A percentile compares a stretch with the other conserved stretches of the same genome.
phyloP scores from a whole-genome alignment of 2,113 vertebrate genomes.

The Passerina amoena region DNA sequence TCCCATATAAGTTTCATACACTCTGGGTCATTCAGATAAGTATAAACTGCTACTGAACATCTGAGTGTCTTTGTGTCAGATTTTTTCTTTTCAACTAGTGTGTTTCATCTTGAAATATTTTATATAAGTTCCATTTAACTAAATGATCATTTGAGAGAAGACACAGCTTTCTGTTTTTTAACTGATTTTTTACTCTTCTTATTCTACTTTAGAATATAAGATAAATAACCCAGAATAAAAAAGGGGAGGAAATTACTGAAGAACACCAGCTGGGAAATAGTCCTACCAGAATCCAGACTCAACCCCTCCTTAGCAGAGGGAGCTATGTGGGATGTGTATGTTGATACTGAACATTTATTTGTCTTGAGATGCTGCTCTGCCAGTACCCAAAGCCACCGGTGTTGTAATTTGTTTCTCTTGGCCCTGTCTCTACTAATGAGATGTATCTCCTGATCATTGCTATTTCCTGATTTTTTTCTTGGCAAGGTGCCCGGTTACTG shows the following conservation, averaged over 20 bases:
- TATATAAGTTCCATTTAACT: constrained; percentile 7
- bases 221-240: background rate
- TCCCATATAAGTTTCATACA: constrained; percentile 41
- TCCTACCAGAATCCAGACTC: background rate
- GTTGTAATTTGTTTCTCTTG: constrained; percentile 27
- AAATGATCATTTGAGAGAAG: constrained; percentile 3
- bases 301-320: background rate
- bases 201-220: background rate
- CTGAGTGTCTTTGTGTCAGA: constrained; percentile 18
- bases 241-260: background rate
- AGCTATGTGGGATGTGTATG: background rate
- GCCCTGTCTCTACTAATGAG: constrained; percentile 45
- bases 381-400: background rate
- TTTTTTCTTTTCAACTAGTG: constrained; percentile 4
- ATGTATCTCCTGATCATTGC: constrained; percentile 31
- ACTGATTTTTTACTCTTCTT: background rate
- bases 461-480: constrained; percentile 25
- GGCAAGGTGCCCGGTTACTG: constrained; percentile 46
- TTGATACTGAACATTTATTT: background rate
- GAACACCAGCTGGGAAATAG: background rate
- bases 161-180: background rate
- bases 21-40: constrained; percentile 26
- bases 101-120: constrained; percentile 53
- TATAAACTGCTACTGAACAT: constrained; percentile 37
- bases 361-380: background rate